phyloP scores from a whole-genome alignment of 1,140 invertebrate species.

The Trachymyrmex septentrionalis region DNA sequence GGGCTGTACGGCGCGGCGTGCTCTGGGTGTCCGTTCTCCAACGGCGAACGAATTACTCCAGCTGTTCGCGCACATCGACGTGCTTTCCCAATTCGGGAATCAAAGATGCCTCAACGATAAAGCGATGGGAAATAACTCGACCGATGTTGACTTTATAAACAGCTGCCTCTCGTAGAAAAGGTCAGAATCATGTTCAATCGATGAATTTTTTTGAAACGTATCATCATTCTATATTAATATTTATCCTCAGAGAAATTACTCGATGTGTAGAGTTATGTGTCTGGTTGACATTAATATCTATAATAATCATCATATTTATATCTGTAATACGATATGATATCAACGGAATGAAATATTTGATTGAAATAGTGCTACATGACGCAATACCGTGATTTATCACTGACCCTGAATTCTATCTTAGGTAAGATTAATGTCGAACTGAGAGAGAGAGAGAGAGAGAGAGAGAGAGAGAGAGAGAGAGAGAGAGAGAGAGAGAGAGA shows the following conservation, averaged over 20 bases:
- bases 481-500: not conserved
- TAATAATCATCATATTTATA: not conserved
- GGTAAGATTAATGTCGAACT: conserved; percentile 39
- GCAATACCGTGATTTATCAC: conserved; percentile 51
- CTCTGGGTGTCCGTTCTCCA: not conserved
- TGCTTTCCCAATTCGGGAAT: conserved; percentile 14
- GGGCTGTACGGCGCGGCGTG: conserved; percentile 4
- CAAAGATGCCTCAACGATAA: not conserved
- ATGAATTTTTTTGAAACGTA: not conserved
- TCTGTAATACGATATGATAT: not conserved
- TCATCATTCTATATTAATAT: not conserved
- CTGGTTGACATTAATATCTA: not conserved
- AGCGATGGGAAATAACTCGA: not conserved
- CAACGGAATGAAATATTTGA: conserved; percentile 11
- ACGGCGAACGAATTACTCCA: not conserved
- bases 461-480: conserved; percentile 1
- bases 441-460: not conserved
- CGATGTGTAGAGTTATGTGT: not conserved
- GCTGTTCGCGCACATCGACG: conserved; percentile 21
- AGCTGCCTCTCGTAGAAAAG: no score
- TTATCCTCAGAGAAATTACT: not conserved
- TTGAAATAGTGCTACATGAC: conserved; percentile 35
- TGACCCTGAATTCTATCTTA: conserved; percentile 59
- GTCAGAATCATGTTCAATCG: not conserved
- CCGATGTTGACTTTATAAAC: not conserved